These are phyloP conservation scores for Paracanthobrama guichenoti DNA, from an alignment of 2,113 vertebrate species.

Conservation along the genomic window DNA sequence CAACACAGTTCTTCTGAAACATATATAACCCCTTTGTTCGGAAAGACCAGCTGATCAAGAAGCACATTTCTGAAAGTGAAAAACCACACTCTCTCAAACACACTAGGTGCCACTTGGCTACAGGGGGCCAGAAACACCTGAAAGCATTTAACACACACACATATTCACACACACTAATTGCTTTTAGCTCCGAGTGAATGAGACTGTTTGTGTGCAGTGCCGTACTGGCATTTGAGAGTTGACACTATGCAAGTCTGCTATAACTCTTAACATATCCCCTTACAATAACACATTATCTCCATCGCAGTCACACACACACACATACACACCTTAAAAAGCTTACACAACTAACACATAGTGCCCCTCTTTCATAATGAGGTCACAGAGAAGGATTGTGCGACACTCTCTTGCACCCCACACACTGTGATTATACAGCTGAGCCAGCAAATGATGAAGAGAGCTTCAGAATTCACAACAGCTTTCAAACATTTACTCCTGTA, in stretches of 20 bases:
- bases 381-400: slow-evolving; percentile 27
- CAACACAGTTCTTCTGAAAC: background rate
- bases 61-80: background rate
- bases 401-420: slow-evolving; percentile 16
- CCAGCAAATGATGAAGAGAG: background rate
- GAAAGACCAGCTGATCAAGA: background rate
- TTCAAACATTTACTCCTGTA: slow-evolving; percentile 21
- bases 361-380: slow-evolving; percentile 21
- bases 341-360: slow-evolving; percentile 36
- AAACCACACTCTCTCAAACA: slow-evolving; percentile 17
- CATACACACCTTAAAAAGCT: slow-evolving; percentile 33
- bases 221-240: slow-evolving; percentile 47
- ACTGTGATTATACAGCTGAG: slow-evolving; percentile 32
- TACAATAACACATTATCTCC: slow-evolving; percentile 67
- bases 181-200: slow-evolving; percentile 58
- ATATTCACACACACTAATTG: slow-evolving; percentile 39
- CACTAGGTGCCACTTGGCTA: slow-evolving; percentile 10
- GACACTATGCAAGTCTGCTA: slow-evolving; percentile 57
- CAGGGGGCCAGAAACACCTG: slow-evolving; percentile 43
- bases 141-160: slow-evolving; percentile 51
- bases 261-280: slow-evolving; percentile 60
- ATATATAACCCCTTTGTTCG: background rate
- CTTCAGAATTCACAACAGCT: background rate
- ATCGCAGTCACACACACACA: slow-evolving; percentile 34
- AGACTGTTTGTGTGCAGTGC: slow-evolving; percentile 64